Conservation (phyloP, 2,113 vertebrate species). For the Sprattus sprattus region DNA sequence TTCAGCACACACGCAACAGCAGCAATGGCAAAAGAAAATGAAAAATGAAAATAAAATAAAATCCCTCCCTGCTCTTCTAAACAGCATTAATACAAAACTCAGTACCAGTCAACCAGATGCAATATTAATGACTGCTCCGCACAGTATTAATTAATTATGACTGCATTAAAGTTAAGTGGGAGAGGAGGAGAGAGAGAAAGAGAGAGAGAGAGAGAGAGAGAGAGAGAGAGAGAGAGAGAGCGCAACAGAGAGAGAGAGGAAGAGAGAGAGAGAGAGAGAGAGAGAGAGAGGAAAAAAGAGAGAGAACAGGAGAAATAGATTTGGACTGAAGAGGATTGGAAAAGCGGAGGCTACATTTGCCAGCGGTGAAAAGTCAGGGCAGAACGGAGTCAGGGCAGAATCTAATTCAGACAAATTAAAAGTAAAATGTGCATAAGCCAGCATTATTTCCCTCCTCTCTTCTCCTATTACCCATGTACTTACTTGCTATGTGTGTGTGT, state of each 20-base stretch:
- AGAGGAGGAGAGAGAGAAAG: not conserved
- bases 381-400: not conserved
- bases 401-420: slow-evolving; percentile 1
- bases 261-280: not conserved
- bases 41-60: not conserved
- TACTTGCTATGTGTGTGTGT: not conserved
- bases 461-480: not conserved
- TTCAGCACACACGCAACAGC: not conserved
- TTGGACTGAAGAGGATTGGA: not conserved
- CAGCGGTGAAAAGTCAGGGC: not conserved
- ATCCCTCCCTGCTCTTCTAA: slow-evolving; percentile 8
- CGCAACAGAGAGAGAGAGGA: not conserved
- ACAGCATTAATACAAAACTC: slow-evolving; percentile 15
- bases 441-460: not conserved
- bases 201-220: not conserved
- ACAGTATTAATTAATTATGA: slow-evolving; percentile 37
- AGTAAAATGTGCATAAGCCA: not conserved
- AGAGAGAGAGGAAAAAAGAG: not conserved
- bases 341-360: not conserved
- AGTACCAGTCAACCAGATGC: slow-evolving; percentile 8
- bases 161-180: slow-evolving; percentile 21
- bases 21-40: not conserved
- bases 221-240: too few relatives aligned
- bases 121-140: slow-evolving; percentile 39
- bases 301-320: not conserved